Conservation (phyloP, 2,113 vertebrate species). For the Paralichthys olivaceus region DNA sequence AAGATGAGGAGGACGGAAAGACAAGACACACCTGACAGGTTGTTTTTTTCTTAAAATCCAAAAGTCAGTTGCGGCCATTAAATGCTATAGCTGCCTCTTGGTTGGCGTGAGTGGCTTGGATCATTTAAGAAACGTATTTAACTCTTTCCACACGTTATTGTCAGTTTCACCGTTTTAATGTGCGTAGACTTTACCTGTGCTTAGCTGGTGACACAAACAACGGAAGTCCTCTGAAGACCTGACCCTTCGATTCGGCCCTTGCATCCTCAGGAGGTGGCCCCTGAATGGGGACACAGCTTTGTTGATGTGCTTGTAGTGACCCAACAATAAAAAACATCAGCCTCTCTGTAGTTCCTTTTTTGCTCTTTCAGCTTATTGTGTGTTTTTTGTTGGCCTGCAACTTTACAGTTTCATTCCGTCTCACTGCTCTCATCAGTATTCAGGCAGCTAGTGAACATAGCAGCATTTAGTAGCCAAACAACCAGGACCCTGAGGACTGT, state of each 20-base stretch:
- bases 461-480: background rate
- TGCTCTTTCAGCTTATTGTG: background rate
- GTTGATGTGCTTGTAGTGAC: too few relatives aligned
- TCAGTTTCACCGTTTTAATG: too few relatives aligned
- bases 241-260: too few relatives aligned
- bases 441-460: background rate
- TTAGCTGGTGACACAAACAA: too few relatives aligned
- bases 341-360: background rate
- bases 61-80: background rate
- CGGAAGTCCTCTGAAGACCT: too few relatives aligned
- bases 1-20: constrained; percentile 27
- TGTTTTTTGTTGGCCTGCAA: too few relatives aligned
- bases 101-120: background rate
- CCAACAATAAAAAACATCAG: too few relatives aligned
- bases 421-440: background rate
- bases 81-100: background rate
- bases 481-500: background rate
- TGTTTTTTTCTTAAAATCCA: too few relatives aligned
- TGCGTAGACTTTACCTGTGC: too few relatives aligned
- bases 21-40: background rate
- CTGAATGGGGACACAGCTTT: too few relatives aligned
- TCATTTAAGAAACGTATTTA: background rate
- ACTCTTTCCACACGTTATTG: background rate
- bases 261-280: too few relatives aligned
- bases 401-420: background rate